Conservation (phyloP, 1,140 invertebrate genomes). For the Acromyrmex charruanus region DNA sequence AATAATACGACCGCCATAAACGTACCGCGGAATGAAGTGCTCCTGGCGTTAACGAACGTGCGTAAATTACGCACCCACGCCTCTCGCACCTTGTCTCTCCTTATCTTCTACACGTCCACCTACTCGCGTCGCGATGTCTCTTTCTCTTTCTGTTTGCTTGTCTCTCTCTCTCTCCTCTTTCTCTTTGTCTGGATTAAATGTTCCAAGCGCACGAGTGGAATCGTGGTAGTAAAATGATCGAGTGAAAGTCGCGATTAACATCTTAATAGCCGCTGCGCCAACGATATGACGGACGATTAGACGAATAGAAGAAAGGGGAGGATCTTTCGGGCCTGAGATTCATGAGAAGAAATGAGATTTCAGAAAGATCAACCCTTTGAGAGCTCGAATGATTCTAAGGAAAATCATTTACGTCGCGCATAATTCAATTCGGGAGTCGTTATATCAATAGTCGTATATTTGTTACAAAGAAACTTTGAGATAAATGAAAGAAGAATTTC, state of each 20-base stretch:
- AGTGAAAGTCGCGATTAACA: constrained; percentile 47
- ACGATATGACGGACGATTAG: constrained; percentile 14
- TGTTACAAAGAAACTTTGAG: not conserved
- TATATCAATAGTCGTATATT: not conserved
- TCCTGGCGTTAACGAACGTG: constrained; percentile 58
- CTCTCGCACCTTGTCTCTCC: not conserved
- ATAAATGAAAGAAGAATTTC: not conserved
- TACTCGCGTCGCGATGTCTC: not conserved
- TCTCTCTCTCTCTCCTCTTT: not conserved
- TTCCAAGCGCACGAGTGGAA: not conserved
- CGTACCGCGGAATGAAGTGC: constrained; percentile 55
- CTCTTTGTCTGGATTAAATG: not conserved
- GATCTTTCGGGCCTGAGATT: not conserved
- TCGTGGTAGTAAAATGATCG: constrained; percentile 17
- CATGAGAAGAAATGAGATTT: constrained; percentile 24
- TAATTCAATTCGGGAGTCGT: not conserved
- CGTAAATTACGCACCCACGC: constrained; percentile 65
- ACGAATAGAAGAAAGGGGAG: not conserved
- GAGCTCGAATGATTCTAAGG: not conserved
- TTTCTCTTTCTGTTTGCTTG: not conserved
- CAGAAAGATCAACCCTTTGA: not conserved
- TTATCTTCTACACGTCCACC: constrained; percentile 21
- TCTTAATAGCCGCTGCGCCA: constrained; percentile 20
- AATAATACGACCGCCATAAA: constrained; percentile 50
- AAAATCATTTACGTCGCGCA: not conserved